Conservation (phyloP, 2,888 invertebrate genomes). For the Hyalella azteca region DNA sequence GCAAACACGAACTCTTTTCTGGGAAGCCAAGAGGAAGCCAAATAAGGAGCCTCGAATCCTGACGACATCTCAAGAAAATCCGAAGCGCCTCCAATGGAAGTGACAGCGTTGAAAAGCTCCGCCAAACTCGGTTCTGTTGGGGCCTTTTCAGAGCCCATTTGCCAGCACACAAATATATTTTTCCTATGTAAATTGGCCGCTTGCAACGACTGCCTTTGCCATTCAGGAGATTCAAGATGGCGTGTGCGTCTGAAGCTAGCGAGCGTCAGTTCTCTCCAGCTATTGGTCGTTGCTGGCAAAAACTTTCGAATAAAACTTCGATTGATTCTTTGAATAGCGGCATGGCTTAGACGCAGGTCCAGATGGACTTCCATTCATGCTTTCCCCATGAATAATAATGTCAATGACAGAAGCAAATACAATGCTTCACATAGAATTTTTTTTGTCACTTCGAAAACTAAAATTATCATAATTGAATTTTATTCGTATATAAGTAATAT, state of each 20-base stretch:
- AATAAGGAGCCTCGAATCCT: conserved; percentile 31
- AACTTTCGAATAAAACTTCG: neutral
- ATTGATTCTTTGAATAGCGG: conserved; percentile 20
- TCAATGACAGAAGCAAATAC: no score
- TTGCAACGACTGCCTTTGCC: conserved; percentile 37
- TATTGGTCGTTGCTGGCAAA: conserved; percentile 15
- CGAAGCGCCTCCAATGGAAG: conserved; percentile 34
- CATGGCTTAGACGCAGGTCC: conserved; percentile 10
- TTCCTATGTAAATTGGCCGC: conserved; percentile 37
- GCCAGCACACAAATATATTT: conserved; percentile 36
- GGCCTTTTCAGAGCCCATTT: conserved; percentile 36
- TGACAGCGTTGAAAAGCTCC: conserved; percentile 36
- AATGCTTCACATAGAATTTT: no score
- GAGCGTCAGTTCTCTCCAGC: conserved; percentile 9
- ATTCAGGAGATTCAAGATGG: conserved; percentile 34
- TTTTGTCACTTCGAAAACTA: no score
- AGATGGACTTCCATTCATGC: conserved; percentile 12
- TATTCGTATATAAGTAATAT: no score
- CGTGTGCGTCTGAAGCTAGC: conserved; percentile 16
- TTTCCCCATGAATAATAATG: neutral
- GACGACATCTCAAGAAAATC: conserved; percentile 29
- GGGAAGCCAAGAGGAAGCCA: conserved; percentile 11
- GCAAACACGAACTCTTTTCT: conserved; percentile 30
- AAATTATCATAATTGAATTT: no score
- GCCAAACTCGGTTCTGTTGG: conserved; percentile 28